Conservation (phyloP, 2,888 invertebrate genomes). For the Andrena fulva region DNA sequence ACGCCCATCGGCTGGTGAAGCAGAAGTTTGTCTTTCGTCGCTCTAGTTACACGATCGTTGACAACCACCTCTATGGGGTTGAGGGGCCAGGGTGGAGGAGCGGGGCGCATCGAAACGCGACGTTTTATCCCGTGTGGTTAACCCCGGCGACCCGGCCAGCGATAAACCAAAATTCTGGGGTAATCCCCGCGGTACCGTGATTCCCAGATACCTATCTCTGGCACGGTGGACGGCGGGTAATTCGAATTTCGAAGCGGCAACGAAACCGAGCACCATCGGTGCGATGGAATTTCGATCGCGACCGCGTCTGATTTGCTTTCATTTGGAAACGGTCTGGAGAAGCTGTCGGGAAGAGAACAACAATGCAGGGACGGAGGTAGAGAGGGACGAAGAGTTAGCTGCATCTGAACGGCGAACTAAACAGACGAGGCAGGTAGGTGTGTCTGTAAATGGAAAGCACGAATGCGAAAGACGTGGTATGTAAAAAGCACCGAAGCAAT, state of each 20-base stretch:
- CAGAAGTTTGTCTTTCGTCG: conserved; percentile 42
- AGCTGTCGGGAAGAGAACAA: not conserved
- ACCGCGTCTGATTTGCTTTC: conserved; percentile 5
- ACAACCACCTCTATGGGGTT: conserved; percentile 17
- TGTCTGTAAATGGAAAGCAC: conserved; percentile 16
- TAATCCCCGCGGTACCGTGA: conserved; percentile 62
- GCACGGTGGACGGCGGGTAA: conserved; percentile 35
- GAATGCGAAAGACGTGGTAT: conserved; percentile 1
- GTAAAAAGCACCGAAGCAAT: conserved; percentile 2
- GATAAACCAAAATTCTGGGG: conserved; percentile 67
- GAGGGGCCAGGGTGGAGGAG: not conserved
- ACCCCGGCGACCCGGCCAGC: conserved; percentile 56
- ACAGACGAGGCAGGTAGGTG: not conserved
- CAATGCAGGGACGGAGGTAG: not conserved
- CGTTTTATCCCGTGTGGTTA: conserved; percentile 67
- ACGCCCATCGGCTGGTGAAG: not conserved
- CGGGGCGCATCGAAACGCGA: conserved; percentile 42
- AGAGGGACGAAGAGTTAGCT: not conserved
- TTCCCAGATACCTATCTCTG: conserved; percentile 61
- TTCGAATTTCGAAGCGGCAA: conserved; percentile 62
- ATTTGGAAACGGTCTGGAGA: not conserved
- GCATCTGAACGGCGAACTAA: not conserved
- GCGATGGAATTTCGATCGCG: conserved; percentile 15
- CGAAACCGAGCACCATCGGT: not conserved
- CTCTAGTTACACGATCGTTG: conserved; percentile 17